phyloP scores from a whole-genome alignment of 2,113 vertebrate genomes.

The Cheilinus undulatus region DNA sequence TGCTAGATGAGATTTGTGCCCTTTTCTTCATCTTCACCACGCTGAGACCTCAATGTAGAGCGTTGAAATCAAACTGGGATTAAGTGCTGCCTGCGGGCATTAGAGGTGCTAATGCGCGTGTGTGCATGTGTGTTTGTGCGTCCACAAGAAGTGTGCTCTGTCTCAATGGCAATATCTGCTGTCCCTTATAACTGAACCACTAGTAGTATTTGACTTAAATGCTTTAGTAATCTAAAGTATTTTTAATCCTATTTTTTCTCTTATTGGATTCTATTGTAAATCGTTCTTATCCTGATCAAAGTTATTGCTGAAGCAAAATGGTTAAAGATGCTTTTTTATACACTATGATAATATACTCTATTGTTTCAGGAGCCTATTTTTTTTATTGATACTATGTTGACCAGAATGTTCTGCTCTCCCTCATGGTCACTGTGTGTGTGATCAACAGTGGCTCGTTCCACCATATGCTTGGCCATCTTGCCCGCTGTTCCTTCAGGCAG shows the following conservation, averaged over 20 bases:
- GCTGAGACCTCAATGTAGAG: neutral
- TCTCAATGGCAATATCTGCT: too few species aligned
- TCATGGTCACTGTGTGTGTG: slow-evolving; percentile 37
- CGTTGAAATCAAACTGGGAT: slow-evolving; percentile 37
- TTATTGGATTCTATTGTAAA: neutral
- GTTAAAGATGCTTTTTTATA: too few species aligned
- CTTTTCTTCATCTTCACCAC: slow-evolving; percentile 19
- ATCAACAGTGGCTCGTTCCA: slow-evolving; percentile 44
- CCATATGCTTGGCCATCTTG: slow-evolving; percentile 58
- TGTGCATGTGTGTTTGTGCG: neutral
- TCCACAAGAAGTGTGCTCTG: neutral
- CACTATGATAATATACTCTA: neutral
- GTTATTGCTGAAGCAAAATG: too few species aligned
- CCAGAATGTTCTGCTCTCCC: slow-evolving; percentile 22
- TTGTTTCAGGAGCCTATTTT: neutral
- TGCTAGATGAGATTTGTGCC: slow-evolving; percentile 8
- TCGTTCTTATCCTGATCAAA: too few species aligned
- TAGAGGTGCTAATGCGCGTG: slow-evolving; percentile 9
- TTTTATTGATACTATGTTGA: slow-evolving; percentile 15
- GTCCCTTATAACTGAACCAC: too few species aligned
- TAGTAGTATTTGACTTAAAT: too few species aligned
- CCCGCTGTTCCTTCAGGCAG: slow-evolving; percentile 33
- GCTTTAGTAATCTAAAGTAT: neutral
- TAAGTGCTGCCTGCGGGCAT: slow-evolving; percentile 30
- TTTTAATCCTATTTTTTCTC: neutral